Evolutionary conservation across 2,888 invertebrate species (phyloP), one percentile per base, ranked within the genome.

Genomic region (Heliconius erato): DNA sequence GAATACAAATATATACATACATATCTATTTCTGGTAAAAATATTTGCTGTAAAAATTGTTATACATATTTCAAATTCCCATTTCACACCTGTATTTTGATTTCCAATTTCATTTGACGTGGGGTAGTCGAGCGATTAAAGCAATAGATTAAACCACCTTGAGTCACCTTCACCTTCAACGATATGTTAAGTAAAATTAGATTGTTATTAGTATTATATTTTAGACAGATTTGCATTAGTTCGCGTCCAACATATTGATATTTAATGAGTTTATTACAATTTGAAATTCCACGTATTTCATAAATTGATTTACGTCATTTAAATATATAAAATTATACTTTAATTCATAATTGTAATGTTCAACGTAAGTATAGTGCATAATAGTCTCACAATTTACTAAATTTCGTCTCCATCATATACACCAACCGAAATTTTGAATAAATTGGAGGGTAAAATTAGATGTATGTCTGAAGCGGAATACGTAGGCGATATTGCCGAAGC

Each of bases 161-260:
- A 40, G 35, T 23, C 69, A 69, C 69, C 69, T 35, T 69, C 9
- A n/a, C 4, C 35, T 35, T 35, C 23, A n/a, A 12, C 19, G n/a
- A 68, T 68, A 68, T 35, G 32, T 68, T 68, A 68, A 68, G 32
- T 32, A 19, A 68, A 68, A 68, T 68, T 14, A 32, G 68, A 68
- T 16, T 32, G 16, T 68, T 32, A 32, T 35, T 23, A 23, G 23
- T 9, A 59, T 59, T 59, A 23, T 23, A 23, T 7, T 59, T 59
- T 9, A 59, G 59, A 23, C 19, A 59, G 16, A 23, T 59, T 59
- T 59, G 23, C 9, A 40, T 40, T 2, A 40, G 11, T 40, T 11
- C 11, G 40, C 40, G 40, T 40, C 40, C 40, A 40, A 40, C 40
- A 40, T 11, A 40, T 40, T 40, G 40, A 40, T 1, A 40, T 40